Percentiles rank a stretch among this genome's conserved stretches.
These are phyloP conservation scores for Pogonophryne albipinna DNA, from an alignment of 2,797 vertebrate species.

Conservation along the genomic window DNA sequence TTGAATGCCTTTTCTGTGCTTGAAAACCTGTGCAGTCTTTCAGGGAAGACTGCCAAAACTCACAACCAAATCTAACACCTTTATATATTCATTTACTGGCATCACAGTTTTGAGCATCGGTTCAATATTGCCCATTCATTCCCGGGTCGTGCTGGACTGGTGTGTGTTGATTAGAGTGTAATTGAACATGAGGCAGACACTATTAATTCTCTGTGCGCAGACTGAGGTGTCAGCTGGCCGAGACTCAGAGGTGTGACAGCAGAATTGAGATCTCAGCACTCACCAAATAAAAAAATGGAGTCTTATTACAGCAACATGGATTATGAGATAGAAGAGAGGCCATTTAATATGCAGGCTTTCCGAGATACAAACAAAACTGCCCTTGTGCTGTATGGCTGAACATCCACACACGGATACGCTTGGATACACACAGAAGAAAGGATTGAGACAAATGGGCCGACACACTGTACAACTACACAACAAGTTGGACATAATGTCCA, in stretches of 20 bases:
- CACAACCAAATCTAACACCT: slow-evolving; percentile 18
- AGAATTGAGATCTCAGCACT: slow-evolving; percentile 68
- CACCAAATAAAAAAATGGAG: slow-evolving; percentile 36
- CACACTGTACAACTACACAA: slow-evolving; percentile 9
- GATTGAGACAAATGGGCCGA: background rate
- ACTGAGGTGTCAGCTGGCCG: slow-evolving; percentile 67
- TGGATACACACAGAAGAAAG: background rate
- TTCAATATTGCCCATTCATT: slow-evolving; percentile 51
- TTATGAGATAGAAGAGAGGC: slow-evolving; percentile 27
- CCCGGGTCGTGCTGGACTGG: slow-evolving; percentile 22
- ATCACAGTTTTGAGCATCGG: slow-evolving; percentile 13
- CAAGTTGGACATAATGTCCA: slow-evolving; percentile 52
- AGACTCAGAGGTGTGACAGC: slow-evolving; percentile 56
- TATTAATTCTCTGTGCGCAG: slow-evolving; percentile 70
- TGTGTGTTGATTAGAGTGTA: slow-evolving; percentile 66
- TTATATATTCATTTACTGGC: slow-evolving; percentile 14
- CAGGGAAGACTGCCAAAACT: background rate
- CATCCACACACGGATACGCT: background rate
- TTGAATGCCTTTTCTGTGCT: background rate
- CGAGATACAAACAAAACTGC: slow-evolving; percentile 34
- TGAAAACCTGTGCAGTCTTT: background rate
- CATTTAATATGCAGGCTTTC: slow-evolving; percentile 22
- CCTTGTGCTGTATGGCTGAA: background rate
- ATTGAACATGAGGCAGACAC: slow-evolving; percentile 68
- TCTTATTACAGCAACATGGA: slow-evolving; percentile 48